A percentile compares a stretch with the other conserved stretches of the same genome.
Evolutionary conservation across 2,888 invertebrate genomes (phyloP).

Genomic region (Phrixothrix hirtus): DNA sequence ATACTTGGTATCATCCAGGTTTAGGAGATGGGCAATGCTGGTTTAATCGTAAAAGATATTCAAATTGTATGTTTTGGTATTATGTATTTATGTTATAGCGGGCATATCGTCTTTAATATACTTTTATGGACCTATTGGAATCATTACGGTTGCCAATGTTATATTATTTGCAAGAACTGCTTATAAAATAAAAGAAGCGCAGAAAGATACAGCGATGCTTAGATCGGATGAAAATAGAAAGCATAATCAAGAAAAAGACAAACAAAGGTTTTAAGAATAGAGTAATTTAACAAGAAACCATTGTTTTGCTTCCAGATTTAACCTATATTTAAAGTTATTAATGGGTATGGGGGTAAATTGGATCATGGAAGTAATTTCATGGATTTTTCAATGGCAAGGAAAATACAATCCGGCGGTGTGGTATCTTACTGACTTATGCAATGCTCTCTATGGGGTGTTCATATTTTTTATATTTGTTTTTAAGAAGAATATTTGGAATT

Average conservation of each 20-base stretch:
- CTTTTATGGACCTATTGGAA: slow-evolving; percentile 71
- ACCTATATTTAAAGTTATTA: slow-evolving; percentile 72
- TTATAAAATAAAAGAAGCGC: slow-evolving; percentile 66
- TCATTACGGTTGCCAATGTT: slow-evolving; percentile 67
- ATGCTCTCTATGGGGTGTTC: slow-evolving; percentile 69
- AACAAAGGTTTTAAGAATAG: slow-evolving; percentile 49
- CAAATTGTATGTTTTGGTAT: background rate
- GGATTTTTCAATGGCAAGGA: slow-evolving; percentile 56
- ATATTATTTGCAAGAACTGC: slow-evolving; percentile 71
- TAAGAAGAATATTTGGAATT: slow-evolving; percentile 67
- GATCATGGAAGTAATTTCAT: slow-evolving; percentile 78
- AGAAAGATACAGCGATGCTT: slow-evolving; percentile 67
- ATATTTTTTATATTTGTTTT: slow-evolving; percentile 76
- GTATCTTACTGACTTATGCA: slow-evolving; percentile 67
- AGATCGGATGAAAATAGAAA: slow-evolving; percentile 65
- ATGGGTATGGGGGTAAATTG: slow-evolving; percentile 87
- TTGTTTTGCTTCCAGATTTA: background rate
- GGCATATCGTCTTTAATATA: slow-evolving; percentile 64
- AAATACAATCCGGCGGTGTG: slow-evolving; percentile 59
- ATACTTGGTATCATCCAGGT: slow-evolving; percentile 17
- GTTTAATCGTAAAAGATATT: background rate
- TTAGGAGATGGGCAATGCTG: slow-evolving; percentile 14
- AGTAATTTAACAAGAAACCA: slow-evolving; percentile 18
- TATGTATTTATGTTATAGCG: slow-evolving; percentile 52
- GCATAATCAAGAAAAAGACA: slow-evolving; percentile 59